Percentiles rank a stretch among this genome's conserved stretches.
These are phyloP conservation scores for Brotula barbata DNA, from an alignment of 2,797 vertebrate species.

Conservation along the genomic window DNA sequence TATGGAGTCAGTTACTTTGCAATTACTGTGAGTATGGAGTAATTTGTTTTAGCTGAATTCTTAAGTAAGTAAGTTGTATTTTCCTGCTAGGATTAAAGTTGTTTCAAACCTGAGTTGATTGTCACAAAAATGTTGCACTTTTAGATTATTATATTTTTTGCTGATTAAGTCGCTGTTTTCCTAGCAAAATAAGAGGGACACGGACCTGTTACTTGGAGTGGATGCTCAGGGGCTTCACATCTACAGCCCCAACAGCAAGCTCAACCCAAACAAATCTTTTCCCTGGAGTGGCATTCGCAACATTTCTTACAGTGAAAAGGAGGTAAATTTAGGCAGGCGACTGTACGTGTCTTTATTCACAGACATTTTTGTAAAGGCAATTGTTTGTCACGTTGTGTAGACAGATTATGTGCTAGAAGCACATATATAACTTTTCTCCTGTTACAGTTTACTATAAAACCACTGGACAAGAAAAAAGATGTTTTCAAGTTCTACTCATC, in stretches of 20 bases:
- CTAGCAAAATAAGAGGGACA: constrained; percentile 93
- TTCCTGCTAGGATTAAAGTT: too few relatives aligned
- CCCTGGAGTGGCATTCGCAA: constrained; percentile 91
- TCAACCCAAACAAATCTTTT: constrained; percentile 89
- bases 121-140: constrained; percentile 5
- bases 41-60: neutral
- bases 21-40: constrained; percentile 83
- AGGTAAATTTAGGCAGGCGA: constrained; percentile 72
- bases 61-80: too few relatives aligned
- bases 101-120: neutral
- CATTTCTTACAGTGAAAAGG: constrained; percentile 92
- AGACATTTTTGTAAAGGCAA: neutral
- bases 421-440: constrained; percentile 16
- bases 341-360: neutral
- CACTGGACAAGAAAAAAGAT: constrained; percentile 91
- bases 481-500: constrained; percentile 95
- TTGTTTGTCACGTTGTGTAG: too few relatives aligned
- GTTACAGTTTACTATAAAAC: constrained; percentile 89
- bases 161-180: too few relatives aligned
- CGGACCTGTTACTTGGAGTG: constrained; percentile 87
- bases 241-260: constrained; percentile 89
- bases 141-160: too few relatives aligned
- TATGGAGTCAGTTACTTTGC: constrained; percentile 93
- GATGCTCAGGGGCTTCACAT: constrained; percentile 92
- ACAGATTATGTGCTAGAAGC: neutral